Evolutionary conservation across 2,888 invertebrate species (phyloP), one percentile per base, ranked within the genome.

Genomic region (Tipula lateralis): DNA sequence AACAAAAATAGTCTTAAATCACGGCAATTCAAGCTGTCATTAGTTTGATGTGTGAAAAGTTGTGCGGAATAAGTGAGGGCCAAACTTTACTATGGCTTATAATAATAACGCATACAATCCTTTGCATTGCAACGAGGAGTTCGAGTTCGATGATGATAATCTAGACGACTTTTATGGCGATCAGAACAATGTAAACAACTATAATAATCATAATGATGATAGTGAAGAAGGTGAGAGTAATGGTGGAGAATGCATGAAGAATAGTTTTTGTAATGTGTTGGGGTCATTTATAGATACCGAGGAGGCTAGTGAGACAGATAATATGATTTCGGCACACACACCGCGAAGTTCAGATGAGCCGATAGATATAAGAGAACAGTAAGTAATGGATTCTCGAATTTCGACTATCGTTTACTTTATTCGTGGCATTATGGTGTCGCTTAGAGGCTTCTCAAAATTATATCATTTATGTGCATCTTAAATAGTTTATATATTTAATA

Each of bases 291-390:
- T 87, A 95, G 98, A 98, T 89, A 98, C 98, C 0, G 98, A 98
- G 90, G 98, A 98, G 91, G 98, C 98, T 0, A 97, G 97, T 90
- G 98, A 98, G 90, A 96, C 97, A n/a, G 98, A 98, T 87, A 93
- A 98, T 87, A 93, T 95, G 91, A 94, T 95, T 66, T 94, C 95
- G 80, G 82, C 24, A 80, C 84, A 39, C 39, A 83, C 36, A 36
- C 36, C 36, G 87, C 88, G 88, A 12, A 87, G 86, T 86, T 89
- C 89, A 86, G 88, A 89, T 86, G 87, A 87, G 84, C 88, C 87
- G 9, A 86, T 87, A 85, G 90, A 90, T 86, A 88, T 90, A 0
- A 90, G 90, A 86, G 90, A 90, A 86, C 90, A 90, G 90, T 90
- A 87, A 87, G 24, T 29, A 66, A n/a, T n/a, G 32, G 6, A 32